phyloP scores from a whole-genome alignment of 2,797 vertebrate species.

The Manis javanica region DNA sequence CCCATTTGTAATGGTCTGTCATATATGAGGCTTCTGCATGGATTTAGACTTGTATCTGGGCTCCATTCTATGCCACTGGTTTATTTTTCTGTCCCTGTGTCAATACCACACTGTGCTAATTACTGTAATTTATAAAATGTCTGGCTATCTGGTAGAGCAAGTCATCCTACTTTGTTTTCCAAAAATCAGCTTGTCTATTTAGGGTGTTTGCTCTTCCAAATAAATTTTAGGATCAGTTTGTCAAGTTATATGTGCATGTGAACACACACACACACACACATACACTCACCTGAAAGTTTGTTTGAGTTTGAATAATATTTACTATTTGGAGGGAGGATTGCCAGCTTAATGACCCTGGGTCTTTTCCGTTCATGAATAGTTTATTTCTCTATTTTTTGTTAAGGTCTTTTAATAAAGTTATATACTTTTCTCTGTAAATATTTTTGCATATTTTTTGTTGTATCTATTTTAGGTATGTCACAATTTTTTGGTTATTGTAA shows the following conservation, averaged over 20 bases:
- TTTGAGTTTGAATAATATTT: neutral
- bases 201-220: neutral
- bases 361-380: neutral
- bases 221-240: neutral
- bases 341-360: neutral
- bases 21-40: neutral
- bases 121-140: conserved; percentile 21
- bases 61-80: neutral
- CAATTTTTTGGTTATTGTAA: neutral
- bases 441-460: neutral
- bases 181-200: neutral
- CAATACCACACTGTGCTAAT: conserved; percentile 1
- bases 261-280: neutral
- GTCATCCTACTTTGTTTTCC: neutral
- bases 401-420: neutral
- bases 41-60: neutral
- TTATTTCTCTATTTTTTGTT: neutral
- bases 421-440: neutral
- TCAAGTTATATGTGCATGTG: neutral
- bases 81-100: neutral
- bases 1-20: neutral
- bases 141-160: neutral
- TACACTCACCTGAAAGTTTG: neutral
- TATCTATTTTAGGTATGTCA: neutral
- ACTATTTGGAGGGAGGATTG: neutral